Evolutionary conservation across 2,797 vertebrate species (phyloP).

Genomic region (Mus caroli): DNA sequence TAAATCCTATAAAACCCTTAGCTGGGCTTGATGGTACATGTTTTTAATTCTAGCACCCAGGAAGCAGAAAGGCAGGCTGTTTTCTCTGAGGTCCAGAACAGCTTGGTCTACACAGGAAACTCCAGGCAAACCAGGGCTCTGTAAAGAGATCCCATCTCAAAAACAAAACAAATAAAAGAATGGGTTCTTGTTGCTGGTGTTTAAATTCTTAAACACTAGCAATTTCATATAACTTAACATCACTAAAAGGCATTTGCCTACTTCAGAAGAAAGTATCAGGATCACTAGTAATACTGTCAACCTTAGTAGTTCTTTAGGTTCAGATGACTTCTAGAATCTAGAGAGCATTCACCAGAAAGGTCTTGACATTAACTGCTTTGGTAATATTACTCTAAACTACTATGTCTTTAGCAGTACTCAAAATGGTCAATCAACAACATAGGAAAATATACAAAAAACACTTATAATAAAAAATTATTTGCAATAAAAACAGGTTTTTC

Average conservation of each 20-base stretch:
- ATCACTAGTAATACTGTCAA: constrained; percentile 4
- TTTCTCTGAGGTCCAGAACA: not conserved
- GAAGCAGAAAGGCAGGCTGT: not conserved
- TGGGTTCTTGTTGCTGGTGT: not conserved
- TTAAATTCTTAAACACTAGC: not conserved
- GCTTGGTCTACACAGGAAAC: not conserved
- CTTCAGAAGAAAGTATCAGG: constrained; percentile 26
- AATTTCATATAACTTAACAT: constrained; percentile 36
- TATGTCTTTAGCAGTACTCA: constrained; percentile 24
- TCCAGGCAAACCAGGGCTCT: not conserved
- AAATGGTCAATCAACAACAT: constrained; percentile 3
- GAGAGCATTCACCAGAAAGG: constrained; percentile 26
- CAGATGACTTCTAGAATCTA: constrained; percentile 7
- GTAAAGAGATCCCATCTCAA: not conserved
- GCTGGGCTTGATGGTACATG: not conserved
- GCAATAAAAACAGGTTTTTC: constrained; percentile 44
- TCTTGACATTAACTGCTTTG: constrained; percentile 9
- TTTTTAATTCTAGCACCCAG: not conserved
- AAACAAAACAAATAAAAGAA: not conserved
- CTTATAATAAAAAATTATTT: constrained; percentile 3
- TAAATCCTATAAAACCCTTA: not conserved
- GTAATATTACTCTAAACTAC: constrained; percentile 57
- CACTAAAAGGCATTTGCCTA: constrained; percentile 14
- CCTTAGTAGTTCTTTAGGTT: constrained; percentile 31
- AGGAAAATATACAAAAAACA: constrained; percentile 21